A percentile compares a stretch with the other conserved stretches of the same genome.
Evolutionary conservation across 1,140 invertebrate species (phyloP).

Genomic region (Eurosta solidaginis): DNA sequence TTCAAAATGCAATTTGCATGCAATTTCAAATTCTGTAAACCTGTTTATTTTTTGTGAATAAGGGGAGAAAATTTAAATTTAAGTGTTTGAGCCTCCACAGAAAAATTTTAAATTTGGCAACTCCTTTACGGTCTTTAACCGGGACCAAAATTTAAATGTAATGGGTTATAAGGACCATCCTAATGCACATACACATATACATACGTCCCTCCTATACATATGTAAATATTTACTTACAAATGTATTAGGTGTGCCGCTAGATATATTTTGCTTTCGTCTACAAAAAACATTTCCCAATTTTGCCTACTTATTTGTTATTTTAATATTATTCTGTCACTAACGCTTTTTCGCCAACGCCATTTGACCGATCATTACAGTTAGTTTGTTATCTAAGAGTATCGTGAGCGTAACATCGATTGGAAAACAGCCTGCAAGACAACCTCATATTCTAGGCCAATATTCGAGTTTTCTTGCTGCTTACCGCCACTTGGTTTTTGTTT

Average conservation of each 20-base stretch:
- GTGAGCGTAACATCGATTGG: background rate
- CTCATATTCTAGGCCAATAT: slow-evolving; percentile 14
- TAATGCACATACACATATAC: background rate
- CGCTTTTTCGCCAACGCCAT: background rate
- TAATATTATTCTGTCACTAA: background rate
- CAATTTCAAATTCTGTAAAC: no score
- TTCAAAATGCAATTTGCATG: no score
- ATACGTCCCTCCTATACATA: no score
- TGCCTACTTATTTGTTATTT: background rate
- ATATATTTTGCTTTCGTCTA: background rate
- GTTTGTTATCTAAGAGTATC: background rate
- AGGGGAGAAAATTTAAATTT: no score
- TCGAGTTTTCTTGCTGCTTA: background rate
- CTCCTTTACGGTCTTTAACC: no score
- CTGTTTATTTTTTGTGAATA: no score
- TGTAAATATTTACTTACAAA: background rate
- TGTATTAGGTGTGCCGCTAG: background rate
- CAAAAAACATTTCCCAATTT: background rate
- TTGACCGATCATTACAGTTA: background rate
- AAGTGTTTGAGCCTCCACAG: no score
- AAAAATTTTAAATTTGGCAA: no score
- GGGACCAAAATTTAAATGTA: no score
- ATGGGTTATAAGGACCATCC: no score
- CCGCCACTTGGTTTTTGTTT: no score
- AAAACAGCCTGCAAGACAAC: background rate